Conservation (phyloP, 2,797 vertebrate genomes). For the Iguana delicatissima region DNA sequence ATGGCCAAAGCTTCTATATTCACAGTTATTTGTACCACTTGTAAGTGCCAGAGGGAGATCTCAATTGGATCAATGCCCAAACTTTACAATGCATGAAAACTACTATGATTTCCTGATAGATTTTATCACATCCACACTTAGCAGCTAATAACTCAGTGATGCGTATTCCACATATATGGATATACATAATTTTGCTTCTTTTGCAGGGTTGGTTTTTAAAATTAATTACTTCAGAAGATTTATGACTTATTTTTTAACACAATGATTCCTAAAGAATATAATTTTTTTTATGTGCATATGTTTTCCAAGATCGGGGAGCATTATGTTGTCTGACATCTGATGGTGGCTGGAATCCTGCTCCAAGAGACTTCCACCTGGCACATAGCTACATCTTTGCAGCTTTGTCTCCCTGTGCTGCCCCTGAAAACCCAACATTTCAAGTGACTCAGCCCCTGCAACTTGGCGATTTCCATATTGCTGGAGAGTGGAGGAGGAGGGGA, state of each 20-base stretch:
- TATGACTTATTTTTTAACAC: neutral
- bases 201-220: neutral
- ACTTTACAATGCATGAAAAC: neutral
- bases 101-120: neutral
- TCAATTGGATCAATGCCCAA: neutral
- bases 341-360: too few relatives aligned
- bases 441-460: too few relatives aligned
- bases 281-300: neutral
- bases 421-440: too few relatives aligned
- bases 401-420: too few relatives aligned
- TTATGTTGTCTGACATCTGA: neutral
- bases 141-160: neutral
- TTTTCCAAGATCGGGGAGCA: neutral
- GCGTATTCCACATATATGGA: neutral
- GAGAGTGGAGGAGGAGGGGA: too few relatives aligned
- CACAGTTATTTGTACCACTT: neutral
- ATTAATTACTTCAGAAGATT: neutral
- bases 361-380: too few relatives aligned
- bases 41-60: neutral
- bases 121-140: neutral
- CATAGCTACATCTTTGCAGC: too few relatives aligned
- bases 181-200: neutral
- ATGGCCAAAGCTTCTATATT: neutral
- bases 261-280: neutral
- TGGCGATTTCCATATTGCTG: too few relatives aligned